A percentile compares a stretch with the other conserved stretches of the same genome.
phyloP scores from a whole-genome alignment of 2,888 invertebrate genomes.

The Dryomyza anilis region DNA sequence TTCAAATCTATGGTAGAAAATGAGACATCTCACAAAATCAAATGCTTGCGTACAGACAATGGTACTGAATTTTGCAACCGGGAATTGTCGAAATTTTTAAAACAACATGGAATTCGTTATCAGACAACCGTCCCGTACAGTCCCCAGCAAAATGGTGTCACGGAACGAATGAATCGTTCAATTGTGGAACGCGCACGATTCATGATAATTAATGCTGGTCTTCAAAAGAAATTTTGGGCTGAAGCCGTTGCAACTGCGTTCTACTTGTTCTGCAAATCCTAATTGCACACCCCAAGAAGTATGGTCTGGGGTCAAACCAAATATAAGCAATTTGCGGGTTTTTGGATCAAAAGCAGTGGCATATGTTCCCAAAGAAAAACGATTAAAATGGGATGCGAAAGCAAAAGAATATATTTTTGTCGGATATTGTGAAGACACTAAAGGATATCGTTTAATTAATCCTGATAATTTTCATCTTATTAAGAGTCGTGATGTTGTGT shows the following conservation, averaged over 20 bases:
- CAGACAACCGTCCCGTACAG: too few relatives aligned
- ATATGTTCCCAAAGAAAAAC: constrained; percentile 21
- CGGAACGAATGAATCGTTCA: too few relatives aligned
- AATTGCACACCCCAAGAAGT: constrained; percentile 13
- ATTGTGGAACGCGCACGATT: too few relatives aligned
- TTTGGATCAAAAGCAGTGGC: constrained; percentile 20
- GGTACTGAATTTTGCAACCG: too few relatives aligned
- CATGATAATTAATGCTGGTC: constrained; percentile 8
- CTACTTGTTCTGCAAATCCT: constrained; percentile 17
- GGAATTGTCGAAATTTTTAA: too few relatives aligned
- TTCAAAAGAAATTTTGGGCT: constrained; percentile 28
- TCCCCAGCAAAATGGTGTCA: too few relatives aligned
- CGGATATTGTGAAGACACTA: constrained; percentile 26
- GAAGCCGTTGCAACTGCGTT: constrained; percentile 24
- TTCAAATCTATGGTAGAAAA: too few relatives aligned
- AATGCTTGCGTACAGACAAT: too few relatives aligned
- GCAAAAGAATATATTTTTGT: constrained; percentile 22
- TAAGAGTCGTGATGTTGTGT: constrained; percentile 23
- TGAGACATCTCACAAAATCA: too few relatives aligned
- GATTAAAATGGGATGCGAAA: constrained; percentile 26
- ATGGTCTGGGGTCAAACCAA: too few relatives aligned
- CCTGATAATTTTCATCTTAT: constrained; percentile 6
- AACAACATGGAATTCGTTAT: too few relatives aligned
- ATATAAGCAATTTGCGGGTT: constrained; percentile 4
- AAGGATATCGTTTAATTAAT: constrained; percentile 23